Evolutionary conservation across 2,888 invertebrate species (phyloP).

Genomic region (Melieria picta): DNA sequence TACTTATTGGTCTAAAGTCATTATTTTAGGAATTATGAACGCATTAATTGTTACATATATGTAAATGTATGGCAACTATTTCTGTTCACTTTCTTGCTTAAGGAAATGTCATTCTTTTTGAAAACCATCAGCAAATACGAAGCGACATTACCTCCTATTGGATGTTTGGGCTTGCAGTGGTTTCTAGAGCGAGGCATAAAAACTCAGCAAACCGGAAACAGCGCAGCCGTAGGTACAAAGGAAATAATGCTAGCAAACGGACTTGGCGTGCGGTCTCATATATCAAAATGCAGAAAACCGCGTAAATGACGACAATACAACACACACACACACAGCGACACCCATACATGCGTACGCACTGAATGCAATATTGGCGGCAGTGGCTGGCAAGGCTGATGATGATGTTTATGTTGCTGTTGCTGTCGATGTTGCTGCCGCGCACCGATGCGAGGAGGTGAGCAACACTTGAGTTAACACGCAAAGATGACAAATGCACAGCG

Average conservation of each 20-base stretch:
- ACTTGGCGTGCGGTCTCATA: conserved; percentile 29
- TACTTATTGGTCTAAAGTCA: too few relatives aligned
- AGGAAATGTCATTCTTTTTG: too few relatives aligned
- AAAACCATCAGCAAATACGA: too few relatives aligned
- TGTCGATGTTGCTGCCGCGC: conserved; percentile 25
- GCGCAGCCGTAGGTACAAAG: conserved; percentile 12
- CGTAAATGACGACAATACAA: conserved; percentile 19
- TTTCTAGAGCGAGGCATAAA: conserved; percentile 30
- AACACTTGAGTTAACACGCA: conserved; percentile 45
- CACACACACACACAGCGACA: not conserved
- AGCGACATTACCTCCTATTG: not conserved
- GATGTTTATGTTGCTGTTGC: conserved; percentile 19
- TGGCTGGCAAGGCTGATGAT: conserved; percentile 13
- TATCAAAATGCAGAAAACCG: conserved; percentile 28
- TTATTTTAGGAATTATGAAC: too few relatives aligned
- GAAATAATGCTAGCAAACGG: conserved; percentile 18
- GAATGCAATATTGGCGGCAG: conserved; percentile 7
- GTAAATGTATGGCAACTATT: too few relatives aligned
- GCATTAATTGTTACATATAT: too few relatives aligned
- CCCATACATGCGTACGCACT: conserved; percentile 12
- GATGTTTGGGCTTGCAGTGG: not conserved
- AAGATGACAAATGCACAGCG: conserved; percentile 45
- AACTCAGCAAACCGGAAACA: conserved; percentile 32
- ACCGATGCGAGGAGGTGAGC: conserved; percentile 37
- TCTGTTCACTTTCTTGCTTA: too few relatives aligned